Percentiles rank a stretch among this genome's conserved stretches.
Conservation (phyloP, 2,888 invertebrate genomes). For the Opisthograptis luteolata region DNA sequence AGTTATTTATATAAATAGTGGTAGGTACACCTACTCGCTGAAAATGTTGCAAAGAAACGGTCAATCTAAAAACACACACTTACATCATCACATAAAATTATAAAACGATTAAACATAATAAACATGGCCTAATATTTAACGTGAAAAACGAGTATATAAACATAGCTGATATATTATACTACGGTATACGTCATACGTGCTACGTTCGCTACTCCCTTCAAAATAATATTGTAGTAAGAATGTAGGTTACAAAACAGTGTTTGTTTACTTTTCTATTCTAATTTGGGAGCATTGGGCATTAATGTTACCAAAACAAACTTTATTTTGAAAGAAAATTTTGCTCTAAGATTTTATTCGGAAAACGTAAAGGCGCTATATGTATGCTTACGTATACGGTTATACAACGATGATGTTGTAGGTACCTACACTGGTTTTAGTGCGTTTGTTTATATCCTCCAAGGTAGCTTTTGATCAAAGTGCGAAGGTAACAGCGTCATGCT, state of each 20-base stretch:
- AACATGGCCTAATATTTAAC: slow-evolving; percentile 16
- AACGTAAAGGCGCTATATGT: neutral
- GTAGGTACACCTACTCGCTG: too few species aligned
- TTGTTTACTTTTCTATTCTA: slow-evolving; percentile 37
- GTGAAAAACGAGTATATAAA: slow-evolving; percentile 17
- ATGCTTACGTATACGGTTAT: too few species aligned
- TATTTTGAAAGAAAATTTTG: slow-evolving; percentile 33
- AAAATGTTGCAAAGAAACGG: too few species aligned
- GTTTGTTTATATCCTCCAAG: too few species aligned
- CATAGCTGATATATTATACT: slow-evolving; percentile 27
- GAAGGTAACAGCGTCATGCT: too few species aligned
- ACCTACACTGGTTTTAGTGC: too few species aligned
- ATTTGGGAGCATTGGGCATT: slow-evolving; percentile 32
- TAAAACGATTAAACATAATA: slow-evolving; percentile 12
- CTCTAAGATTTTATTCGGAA: neutral
- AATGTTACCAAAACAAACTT: slow-evolving; percentile 33
- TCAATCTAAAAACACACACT: neutral
- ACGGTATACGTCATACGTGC: slow-evolving; percentile 18
- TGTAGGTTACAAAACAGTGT: slow-evolving; percentile 20
- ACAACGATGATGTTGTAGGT: too few species aligned
- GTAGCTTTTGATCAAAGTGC: too few species aligned
- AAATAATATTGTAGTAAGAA: slow-evolving; percentile 31
- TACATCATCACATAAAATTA: slow-evolving; percentile 14
- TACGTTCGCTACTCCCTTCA: slow-evolving; percentile 8
- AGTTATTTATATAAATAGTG: too few species aligned